Conservation (phyloP, 2,888 invertebrate species). For the Thelaira solivaga region DNA sequence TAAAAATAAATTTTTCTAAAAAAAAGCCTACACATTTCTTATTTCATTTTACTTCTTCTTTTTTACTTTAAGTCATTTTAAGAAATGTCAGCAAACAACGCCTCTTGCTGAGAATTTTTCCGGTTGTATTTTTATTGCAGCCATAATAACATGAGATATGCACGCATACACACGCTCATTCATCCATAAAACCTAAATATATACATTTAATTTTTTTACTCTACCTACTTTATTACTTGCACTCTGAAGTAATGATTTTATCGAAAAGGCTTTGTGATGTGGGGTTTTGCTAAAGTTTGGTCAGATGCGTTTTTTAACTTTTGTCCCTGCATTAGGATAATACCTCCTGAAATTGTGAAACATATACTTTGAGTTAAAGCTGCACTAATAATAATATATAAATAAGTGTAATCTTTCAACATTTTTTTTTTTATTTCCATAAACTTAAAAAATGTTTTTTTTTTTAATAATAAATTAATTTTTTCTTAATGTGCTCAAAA, state of each 20-base stretch:
- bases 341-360: no score
- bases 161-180: not conserved
- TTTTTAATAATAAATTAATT: no score
- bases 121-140: conserved; percentile 54
- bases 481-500: no score
- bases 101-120: conserved; percentile 58
- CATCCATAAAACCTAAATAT: conserved; percentile 1
- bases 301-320: not conserved
- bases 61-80: conserved; percentile 2
- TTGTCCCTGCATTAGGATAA: no score
- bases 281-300: not conserved
- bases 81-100: conserved; percentile 38
- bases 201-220: not conserved
- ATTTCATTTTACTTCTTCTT: not conserved
- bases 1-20: not conserved
- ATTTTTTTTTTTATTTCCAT: no score
- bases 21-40: conserved; percentile 33
- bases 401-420: no score
- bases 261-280: not conserved
- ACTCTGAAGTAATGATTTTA: conserved; percentile 10
- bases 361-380: no score
- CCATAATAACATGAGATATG: not conserved
- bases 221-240: not conserved
- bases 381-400: no score
- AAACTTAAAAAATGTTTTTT: no score